Evolutionary conservation across 1,140 invertebrate species (phyloP).

Genomic region (Eurytemora carolleeae): DNA sequence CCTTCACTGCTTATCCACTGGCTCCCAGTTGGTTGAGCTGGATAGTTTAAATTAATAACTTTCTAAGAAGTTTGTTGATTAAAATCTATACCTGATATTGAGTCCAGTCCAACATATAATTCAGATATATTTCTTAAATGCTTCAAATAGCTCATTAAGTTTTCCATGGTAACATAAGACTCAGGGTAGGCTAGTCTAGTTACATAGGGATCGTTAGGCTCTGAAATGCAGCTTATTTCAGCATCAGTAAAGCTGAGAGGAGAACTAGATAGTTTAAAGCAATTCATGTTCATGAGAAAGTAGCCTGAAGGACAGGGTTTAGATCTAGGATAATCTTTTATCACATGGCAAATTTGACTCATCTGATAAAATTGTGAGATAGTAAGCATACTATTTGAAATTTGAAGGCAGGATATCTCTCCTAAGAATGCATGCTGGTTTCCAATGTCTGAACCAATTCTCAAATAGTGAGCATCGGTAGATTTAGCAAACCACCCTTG

Average conservation of each 20-base stretch:
- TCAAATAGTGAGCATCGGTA: background rate
- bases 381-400: background rate
- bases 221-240: background rate
- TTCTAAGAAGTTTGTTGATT: too few species aligned
- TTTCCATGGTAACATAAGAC: background rate
- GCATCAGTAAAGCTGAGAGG: background rate
- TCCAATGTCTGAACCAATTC: background rate
- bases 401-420: background rate
- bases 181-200: background rate
- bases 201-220: background rate
- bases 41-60: too few species aligned
- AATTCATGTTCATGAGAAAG: background rate
- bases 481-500: background rate
- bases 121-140: background rate
- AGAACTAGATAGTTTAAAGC: background rate
- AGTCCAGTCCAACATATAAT: background rate
- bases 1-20: too few species aligned
- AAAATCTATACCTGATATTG: background rate
- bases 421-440: background rate
- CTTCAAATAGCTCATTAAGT: background rate
- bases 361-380: background rate
- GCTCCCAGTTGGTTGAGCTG: too few species aligned
- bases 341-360: background rate
- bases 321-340: background rate
- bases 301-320: background rate